Evolutionary conservation across 2,888 invertebrate species (phyloP), one percentile per base, ranked within the genome.

Genomic region (Brachylomia viminalis): DNA sequence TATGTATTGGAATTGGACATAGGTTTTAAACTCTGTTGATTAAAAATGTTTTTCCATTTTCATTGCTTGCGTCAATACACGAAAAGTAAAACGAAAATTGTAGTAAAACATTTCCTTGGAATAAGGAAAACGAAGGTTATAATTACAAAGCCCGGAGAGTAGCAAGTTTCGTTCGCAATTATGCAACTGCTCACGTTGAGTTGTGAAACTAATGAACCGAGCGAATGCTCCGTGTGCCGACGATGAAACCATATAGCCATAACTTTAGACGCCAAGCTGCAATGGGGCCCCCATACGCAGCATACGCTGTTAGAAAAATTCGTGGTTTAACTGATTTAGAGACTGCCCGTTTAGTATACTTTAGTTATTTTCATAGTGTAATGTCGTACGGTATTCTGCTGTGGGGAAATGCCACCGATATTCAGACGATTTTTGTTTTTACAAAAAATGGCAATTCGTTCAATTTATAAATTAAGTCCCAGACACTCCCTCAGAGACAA

Each of bases 101-200:
- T 49, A 33, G 10, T 54, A 10, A 49, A 80, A 49, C 6, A 27
- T 49, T 61, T n/a, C 54, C 23, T 64, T 30, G 17, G 11, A 49
- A 65, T 65, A 47, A 54, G 30, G 23, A 66, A 83, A 52, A 47
- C 11, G 49, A 17, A 30, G 33, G 73, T 69, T 64, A 38, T 68
- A 65, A 58, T 52, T 69, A 80, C 30, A 58, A 62, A 80, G 47
- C 69, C 67, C 15, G 11, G 20, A 27, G 52, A 70, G 72, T 42
- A 59, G 56, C 42, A 84, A 84, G 71, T 81, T 68, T 71, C 67
- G n/a, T 59, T 75, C 38, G 56, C 30, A 81, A 68, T 82, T 82
- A 81, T 82, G 71, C 68, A 81, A 82, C 64, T 61, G 67, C 76
- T 82, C 76, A 82, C 82, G 82, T 82, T 68, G 67, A 71, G 67